Evolutionary conservation across 2,797 vertebrate genomes (phyloP), one percentile per base, ranked within the genome.

Genomic region (Diplodus sargus): DNA sequence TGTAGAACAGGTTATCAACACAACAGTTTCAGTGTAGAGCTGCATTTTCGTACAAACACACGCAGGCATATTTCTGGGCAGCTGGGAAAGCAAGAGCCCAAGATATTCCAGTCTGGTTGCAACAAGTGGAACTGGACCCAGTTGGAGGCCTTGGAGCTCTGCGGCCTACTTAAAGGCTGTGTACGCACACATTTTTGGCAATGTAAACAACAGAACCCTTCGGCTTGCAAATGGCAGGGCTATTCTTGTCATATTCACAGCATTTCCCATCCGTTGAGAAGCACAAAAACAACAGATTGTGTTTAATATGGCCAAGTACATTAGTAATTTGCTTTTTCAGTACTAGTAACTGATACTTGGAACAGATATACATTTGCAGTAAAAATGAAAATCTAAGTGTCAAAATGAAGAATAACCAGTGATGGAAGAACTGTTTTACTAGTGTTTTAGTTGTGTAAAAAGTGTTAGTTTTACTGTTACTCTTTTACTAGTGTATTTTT

Each of bases 1-100:
- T 75, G 75, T 30, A 39, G 65, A 84, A 34, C 83, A 83, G 76
- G 71, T 87, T 89, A 81, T 67, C 70, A 83, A 83, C 74, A 63
- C 74, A 79, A 84, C 22, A 28, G 18, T 45, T 64, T 79, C 34
- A 51, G 63, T 56, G 54, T 54, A 80, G 59, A 67, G 47, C 53
- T 77, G 51, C 6, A 30, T 48, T 39, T 53, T 28, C 6, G 10
- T 34, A 30, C 43, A 51, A 15, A 47, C 20, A 18, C 70, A 64
- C 54, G 34, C 57, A 42, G 60, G 34, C 68, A 83, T 47, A 58
- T 59, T 80, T 82, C 45, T 76, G 78, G 71, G 78, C 85, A 94
- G 86, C 89, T 92, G 88, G 83, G 85, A 86, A 86, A 87, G 88
- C 85, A 72, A 64, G n/a, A 67, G 49, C 53, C 39, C 30, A 58